phyloP scores from a whole-genome alignment of 2,888 invertebrate species.

The Sminthurinus aureus region DNA sequence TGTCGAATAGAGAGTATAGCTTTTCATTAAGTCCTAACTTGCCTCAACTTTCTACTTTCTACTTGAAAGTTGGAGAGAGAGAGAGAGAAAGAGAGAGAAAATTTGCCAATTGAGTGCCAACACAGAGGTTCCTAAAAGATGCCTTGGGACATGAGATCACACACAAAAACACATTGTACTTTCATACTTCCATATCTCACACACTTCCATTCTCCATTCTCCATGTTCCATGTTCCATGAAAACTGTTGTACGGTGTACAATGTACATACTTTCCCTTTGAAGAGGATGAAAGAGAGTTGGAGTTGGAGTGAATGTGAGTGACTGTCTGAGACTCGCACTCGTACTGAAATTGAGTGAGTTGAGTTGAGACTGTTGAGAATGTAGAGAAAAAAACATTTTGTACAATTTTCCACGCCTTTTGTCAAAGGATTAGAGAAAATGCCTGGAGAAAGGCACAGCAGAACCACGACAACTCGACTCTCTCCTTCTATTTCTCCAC shows the following conservation, averaged over 20 bases:
- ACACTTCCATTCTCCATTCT: neutral
- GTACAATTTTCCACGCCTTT: conserved; percentile 42
- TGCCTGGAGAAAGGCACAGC: conserved; percentile 23
- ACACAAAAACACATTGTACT: neutral
- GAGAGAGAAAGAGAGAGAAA: neutral
- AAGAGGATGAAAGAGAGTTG: too few relatives aligned
- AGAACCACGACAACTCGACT: neutral
- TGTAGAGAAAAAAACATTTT: conserved; percentile 33
- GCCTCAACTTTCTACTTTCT: neutral
- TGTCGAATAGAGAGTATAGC: neutral
- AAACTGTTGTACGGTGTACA: too few relatives aligned
- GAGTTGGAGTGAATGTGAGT: conserved; percentile 8
- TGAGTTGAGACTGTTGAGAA: too few relatives aligned
- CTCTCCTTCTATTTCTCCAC: neutral
- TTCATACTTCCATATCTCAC: neutral
- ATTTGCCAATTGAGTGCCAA: conserved; percentile 37
- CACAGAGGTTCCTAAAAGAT: conserved; percentile 26
- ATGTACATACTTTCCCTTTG: too few relatives aligned
- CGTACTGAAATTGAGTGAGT: too few relatives aligned
- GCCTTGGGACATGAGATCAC: conserved; percentile 19
- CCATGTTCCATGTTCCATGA: too few relatives aligned
- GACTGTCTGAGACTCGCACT: too few relatives aligned
- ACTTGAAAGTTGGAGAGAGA: neutral
- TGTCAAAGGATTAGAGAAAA: conserved; percentile 39
- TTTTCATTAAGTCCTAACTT: neutral